phyloP scores from a whole-genome alignment of 1,140 invertebrate species.

The Monochamus saltuarius region DNA sequence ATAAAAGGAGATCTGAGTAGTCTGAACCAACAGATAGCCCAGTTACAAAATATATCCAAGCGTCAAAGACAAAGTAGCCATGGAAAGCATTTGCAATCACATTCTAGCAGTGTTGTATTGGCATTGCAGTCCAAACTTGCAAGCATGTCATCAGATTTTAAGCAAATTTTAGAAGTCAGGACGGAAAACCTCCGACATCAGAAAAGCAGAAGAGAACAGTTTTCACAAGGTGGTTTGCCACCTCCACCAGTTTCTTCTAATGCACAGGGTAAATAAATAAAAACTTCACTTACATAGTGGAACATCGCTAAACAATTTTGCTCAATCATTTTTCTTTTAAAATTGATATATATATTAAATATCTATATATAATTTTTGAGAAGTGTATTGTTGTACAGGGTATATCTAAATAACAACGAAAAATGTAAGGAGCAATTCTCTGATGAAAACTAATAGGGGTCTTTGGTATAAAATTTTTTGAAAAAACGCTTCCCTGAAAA shows the following conservation, averaged over 20 bases:
- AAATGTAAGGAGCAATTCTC: no score
- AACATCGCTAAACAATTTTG: background rate
- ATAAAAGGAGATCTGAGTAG: constrained; percentile 95
- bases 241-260: constrained; percentile 55
- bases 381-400: no score
- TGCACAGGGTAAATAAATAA: constrained; percentile 29
- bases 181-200: constrained; percentile 95
- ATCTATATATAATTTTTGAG: no score
- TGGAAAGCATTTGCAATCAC: constrained; percentile 84
- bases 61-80: constrained; percentile 63
- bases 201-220: constrained; percentile 90
- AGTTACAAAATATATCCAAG: constrained; percentile 76
- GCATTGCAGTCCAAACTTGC: constrained; percentile 93
- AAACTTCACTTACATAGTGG: background rate
- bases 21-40: constrained; percentile 94
- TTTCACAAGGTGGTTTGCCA: constrained; percentile 80
- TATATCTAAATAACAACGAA: no score
- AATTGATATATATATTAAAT: background rate
- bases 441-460: no score
- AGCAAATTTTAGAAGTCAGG: constrained; percentile 87
- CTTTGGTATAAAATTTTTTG: no score
- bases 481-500: no score
- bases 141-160: constrained; percentile 95
- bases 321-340: background rate
- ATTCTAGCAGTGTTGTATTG: constrained; percentile 94